phyloP scores from a whole-genome alignment of 1,140 invertebrate species.

The Coptotermes formosanus region DNA sequence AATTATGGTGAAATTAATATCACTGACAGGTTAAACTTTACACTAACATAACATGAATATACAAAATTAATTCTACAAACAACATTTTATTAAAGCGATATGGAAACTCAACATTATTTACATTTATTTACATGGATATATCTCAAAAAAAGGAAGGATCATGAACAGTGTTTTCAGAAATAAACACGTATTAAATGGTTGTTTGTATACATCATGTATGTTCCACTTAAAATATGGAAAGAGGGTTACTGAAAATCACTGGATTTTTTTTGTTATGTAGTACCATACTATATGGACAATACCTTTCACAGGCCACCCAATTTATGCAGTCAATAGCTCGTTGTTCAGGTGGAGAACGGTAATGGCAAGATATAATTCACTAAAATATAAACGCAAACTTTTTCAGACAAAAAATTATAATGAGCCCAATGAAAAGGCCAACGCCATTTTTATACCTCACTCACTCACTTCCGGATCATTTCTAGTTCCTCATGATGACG shows the following conservation, averaged over 20 bases:
- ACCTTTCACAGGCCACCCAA: not conserved
- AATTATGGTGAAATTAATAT: not conserved
- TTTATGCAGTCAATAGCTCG: not conserved
- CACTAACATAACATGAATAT: not conserved
- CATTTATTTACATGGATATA: slow-evolving; percentile 38
- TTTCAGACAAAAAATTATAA: not conserved
- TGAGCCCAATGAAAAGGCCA: not conserved
- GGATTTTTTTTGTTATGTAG: too few relatives aligned
- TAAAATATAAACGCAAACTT: not conserved
- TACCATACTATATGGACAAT: too few relatives aligned
- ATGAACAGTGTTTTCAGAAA: not conserved
- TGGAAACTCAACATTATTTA: slow-evolving; percentile 58
- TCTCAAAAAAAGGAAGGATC: not conserved
- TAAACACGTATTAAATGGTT: not conserved
- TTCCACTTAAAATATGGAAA: not conserved
- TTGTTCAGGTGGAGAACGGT: not conserved
- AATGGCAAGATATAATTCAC: not conserved
- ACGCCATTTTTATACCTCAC: too few relatives aligned
- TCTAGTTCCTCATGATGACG: not conserved
- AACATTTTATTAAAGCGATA: slow-evolving; percentile 56
- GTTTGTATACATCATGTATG: not conserved
- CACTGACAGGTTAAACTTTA: not conserved
- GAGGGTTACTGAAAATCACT: not conserved
- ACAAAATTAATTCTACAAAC: slow-evolving; percentile 49
- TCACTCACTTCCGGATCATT: too few relatives aligned